These are phyloP conservation scores for Pristionchus japonicus DNA, from an alignment of 2,888 invertebrate genomes.

Conservation along the genomic window DNA sequence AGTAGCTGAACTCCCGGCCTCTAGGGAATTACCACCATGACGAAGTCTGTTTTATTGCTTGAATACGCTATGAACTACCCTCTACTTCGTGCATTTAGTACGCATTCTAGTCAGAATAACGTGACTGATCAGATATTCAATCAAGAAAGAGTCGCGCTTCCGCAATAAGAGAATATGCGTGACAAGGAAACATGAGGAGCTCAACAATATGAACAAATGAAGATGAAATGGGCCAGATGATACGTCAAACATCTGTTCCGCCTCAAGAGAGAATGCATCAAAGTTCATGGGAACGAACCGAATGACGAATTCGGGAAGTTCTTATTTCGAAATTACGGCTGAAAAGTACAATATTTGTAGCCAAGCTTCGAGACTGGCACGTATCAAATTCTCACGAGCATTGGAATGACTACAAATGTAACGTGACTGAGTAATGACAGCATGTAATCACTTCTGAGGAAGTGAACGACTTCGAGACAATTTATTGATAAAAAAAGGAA, in stretches of 20 bases:
- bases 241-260: not conserved
- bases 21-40: not conserved
- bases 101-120: not conserved
- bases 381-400: not conserved
- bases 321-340: not conserved
- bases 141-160: not conserved
- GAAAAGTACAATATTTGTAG: not conserved
- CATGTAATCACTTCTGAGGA: no score
- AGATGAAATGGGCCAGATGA: not conserved
- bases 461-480: no score
- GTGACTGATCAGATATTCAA: constrained; percentile 8
- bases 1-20: not conserved
- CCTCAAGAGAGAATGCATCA: not conserved
- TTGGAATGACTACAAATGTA: not conserved
- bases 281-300: not conserved
- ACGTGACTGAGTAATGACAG: no score
- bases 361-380: not conserved
- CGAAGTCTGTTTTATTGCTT: not conserved
- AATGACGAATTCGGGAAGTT: not conserved
- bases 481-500: no score
- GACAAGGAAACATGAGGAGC: not conserved
- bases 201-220: not conserved
- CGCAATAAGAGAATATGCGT: not conserved
- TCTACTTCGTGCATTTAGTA: no score
- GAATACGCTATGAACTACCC: no score